Evolutionary conservation across 2,797 vertebrate genomes (phyloP).

Genomic region (Fistularia tabacaria): DNA sequence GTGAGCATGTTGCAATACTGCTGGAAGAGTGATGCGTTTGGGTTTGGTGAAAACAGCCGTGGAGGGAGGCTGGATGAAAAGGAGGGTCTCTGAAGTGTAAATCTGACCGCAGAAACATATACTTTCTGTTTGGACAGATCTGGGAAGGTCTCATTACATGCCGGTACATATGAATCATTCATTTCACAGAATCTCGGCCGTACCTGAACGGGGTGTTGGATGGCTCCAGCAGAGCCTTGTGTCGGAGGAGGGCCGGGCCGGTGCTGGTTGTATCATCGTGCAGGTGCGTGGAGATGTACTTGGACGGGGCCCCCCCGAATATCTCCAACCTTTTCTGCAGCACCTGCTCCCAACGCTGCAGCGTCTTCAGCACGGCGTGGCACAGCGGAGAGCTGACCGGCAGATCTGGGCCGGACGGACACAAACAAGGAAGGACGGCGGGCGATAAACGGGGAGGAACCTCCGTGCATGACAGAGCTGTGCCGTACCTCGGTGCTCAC

Average conservation of each 20-base stretch:
- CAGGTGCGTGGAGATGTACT: conserved; percentile 84
- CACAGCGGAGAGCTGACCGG: conserved; percentile 93
- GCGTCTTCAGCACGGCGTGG: conserved; percentile 88
- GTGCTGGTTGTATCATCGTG: conserved; percentile 79
- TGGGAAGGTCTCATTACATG: too few species aligned
- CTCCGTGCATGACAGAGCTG: conserved; percentile 8
- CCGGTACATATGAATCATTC: too few species aligned
- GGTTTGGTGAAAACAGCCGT: too few species aligned
- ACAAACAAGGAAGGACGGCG: conserved; percentile 18
- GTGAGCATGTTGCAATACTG: too few species aligned
- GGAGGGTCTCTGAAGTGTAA: too few species aligned
- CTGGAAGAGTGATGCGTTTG: too few species aligned
- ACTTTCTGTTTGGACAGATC: too few species aligned
- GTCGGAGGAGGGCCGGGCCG: conserved; percentile 91
- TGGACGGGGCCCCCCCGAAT: conserved; percentile 87
- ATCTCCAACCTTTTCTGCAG: conserved; percentile 90
- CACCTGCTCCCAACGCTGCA: conserved; percentile 97
- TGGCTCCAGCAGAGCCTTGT: conserved; percentile 92
- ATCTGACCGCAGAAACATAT: too few species aligned
- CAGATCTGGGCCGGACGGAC: conserved; percentile 77
- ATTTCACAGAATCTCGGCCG: background rate
- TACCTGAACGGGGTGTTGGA: conserved; percentile 95
- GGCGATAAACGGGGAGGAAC: conserved; percentile 11
- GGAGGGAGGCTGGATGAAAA: too few species aligned
- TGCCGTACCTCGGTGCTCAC: conserved; percentile 42